Conservation (phyloP, 2,797 vertebrate species). For the Hozukius guyotensis region DNA sequence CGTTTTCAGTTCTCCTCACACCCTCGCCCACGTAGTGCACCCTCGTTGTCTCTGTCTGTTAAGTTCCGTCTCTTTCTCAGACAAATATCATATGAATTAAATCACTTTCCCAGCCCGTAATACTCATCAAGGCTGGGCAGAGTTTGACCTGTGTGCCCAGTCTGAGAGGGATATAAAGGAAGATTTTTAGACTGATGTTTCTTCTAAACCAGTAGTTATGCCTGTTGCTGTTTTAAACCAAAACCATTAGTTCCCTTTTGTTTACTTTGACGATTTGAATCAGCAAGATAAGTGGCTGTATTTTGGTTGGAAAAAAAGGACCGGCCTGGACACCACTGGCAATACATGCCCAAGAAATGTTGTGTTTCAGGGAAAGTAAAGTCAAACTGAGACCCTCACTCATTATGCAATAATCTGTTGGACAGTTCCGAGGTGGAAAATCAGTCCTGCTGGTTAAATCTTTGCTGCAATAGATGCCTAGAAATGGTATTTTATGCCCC, state of each 20-base stretch:
- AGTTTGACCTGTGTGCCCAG: background rate
- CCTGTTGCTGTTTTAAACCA: no score
- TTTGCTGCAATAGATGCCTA: constrained; percentile 43
- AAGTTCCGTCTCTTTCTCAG: background rate
- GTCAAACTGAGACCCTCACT: constrained; percentile 27
- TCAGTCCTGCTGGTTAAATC: constrained; percentile 38
- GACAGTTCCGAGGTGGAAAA: constrained; percentile 34
- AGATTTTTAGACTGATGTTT: background rate
- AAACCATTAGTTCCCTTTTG: background rate
- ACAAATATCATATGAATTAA: background rate
- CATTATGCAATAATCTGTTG: constrained; percentile 21
- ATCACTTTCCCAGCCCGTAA: background rate
- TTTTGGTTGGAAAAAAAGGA: background rate
- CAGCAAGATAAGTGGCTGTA: background rate
- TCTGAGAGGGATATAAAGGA: background rate
- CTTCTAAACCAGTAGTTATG: background rate
- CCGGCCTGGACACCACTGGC: background rate
- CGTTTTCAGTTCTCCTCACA: constrained; percentile 26
- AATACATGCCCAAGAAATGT: constrained; percentile 7
- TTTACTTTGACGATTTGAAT: background rate
- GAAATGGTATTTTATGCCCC: constrained; percentile 38
- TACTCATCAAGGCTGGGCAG: background rate
- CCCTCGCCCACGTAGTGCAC: constrained; percentile 4
- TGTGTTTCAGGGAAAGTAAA: constrained; percentile 13
- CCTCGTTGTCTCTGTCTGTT: background rate